phyloP scores from a whole-genome alignment of 2,113 vertebrate genomes.

The Rissa tridactyla region DNA sequence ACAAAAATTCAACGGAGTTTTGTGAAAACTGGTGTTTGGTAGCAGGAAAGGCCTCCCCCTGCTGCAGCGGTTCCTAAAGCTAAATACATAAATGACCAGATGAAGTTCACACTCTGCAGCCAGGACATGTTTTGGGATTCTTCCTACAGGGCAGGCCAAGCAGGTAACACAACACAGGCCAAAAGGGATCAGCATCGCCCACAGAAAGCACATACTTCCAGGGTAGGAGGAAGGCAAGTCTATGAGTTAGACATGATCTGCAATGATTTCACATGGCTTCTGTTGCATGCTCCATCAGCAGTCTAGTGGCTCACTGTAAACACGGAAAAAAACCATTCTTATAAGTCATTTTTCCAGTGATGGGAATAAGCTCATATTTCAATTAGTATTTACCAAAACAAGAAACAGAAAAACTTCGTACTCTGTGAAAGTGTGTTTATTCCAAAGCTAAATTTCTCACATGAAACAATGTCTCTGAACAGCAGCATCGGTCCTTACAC shows the following conservation, averaged over 20 bases:
- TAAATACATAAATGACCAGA: rapidly evolving
- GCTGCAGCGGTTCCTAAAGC: not conserved
- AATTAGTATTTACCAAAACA: not conserved
- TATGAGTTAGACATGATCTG: rapidly evolving
- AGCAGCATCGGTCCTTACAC: not conserved
- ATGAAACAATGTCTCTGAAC: not conserved
- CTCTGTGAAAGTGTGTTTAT: constrained; percentile 23
- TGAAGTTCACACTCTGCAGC: not conserved
- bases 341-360: not conserved
- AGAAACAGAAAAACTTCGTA: not conserved
- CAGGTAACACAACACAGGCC: not conserved
- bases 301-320: not conserved
- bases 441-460: constrained; percentile 1
- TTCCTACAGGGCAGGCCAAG: not conserved
- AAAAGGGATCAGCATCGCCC: not conserved
- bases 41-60: not conserved
- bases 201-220: not conserved
- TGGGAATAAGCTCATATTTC: not conserved
- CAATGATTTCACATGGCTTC: not conserved
- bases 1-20: not conserved
- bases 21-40: not conserved
- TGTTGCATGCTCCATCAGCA: not conserved
- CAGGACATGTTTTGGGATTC: not conserved
- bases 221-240: not conserved
- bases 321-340: not conserved